Conservation (phyloP, 1,140 invertebrate genomes). For the Sycobia sp. region DNA sequence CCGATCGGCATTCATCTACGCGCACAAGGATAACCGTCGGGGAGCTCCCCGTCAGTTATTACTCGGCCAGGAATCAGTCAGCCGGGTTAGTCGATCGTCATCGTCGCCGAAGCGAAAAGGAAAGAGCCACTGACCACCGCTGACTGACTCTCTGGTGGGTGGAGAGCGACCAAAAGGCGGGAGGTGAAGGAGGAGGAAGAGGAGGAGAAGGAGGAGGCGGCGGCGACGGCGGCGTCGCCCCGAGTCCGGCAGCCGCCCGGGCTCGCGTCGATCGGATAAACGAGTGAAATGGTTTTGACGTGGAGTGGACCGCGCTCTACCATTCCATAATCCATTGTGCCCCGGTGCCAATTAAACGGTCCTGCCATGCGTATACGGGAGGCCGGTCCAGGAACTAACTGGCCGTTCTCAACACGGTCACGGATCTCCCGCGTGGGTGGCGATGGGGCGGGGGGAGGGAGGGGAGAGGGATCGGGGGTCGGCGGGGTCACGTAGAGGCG, state of each 20-base stretch:
- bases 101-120: no score
- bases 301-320: constrained; percentile 47
- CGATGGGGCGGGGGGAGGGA: no score
- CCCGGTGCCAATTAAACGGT: constrained; percentile 63
- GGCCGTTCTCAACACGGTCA: constrained; percentile 57
- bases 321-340: constrained; percentile 62
- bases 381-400: constrained; percentile 52
- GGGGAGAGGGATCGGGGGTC: no score
- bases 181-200: neutral
- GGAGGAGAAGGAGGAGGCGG: neutral
- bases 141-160: no score
- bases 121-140: no score
- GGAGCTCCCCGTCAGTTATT: no score
- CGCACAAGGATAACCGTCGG: no score
- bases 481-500: no score
- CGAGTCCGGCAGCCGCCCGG: constrained; percentile 33
- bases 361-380: constrained; percentile 54
- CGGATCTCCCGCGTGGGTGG: constrained; percentile 42
- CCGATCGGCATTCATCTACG: no score
- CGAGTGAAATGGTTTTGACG: constrained; percentile 59
- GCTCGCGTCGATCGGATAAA: constrained; percentile 46
- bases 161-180: no score
- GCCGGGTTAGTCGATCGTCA: no score
- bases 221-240: neutral
- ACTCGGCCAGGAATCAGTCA: no score